Base-by-base conservation (phyloP, 2,888 invertebrate genomes). In the Galeopsomyia nigrocyanea region DNA sequence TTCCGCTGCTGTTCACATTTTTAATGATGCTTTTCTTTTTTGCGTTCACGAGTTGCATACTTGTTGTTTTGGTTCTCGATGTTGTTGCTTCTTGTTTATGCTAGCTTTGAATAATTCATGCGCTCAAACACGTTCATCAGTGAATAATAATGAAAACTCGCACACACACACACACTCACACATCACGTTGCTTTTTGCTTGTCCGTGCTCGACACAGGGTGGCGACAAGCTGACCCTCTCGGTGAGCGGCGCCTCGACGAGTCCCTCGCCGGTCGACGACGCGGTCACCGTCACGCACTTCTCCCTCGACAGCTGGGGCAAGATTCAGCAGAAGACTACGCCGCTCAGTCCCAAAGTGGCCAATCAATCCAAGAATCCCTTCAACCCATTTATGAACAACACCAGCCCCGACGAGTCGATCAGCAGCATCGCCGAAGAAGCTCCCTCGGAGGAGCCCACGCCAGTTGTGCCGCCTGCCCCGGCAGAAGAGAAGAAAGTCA, bases 151-250 rank as follows among this genome's bases (percentile, higher is more conserved):
- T 2, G 26, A 39, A 39, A 3, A 1, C 26, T 47, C 16, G n/a
- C n/a, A 50, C 22, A 14, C 68, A 70, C 61, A 72, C 71, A 77
- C 64, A 79, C 77, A 79, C 61, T 74, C 70, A 77, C 64, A 79
- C 77, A 79, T 76, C 73, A 76, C 65, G 77, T 78, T 79, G 81
- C 81, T 81, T 80, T 78, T 78, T 77, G 80, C 80, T 80, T 82
- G 73, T 62, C 68, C 75, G 73, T 68, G 72, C 65, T 6, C 39
- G 10, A 79, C 75, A 71, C 78, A 92, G 92, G 92, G 92, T 78
- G 92, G 92, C 80, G 92, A 92, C 84, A 92, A 92, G 84, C 85
- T 92, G 82, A 92, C 92, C 68, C 86, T 92, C 74, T 90, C 90
- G 75, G 90, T 92, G 79, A 90, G 90, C 79, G 91, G 91, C 62